phyloP scores from a whole-genome alignment of 2,113 vertebrate genomes.

The Hylia prasina region DNA sequence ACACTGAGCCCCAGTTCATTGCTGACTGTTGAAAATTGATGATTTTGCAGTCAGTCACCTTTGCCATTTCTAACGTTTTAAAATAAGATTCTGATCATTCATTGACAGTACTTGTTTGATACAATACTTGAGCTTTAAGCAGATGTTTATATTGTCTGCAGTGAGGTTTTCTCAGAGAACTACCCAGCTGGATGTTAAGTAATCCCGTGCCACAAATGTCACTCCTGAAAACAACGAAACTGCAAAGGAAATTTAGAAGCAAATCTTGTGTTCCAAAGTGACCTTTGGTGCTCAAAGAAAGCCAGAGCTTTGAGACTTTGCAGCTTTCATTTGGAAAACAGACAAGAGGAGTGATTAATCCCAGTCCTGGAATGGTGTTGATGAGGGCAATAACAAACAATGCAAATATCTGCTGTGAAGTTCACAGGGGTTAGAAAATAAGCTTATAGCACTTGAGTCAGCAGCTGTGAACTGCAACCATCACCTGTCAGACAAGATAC shows the following conservation, averaged over 20 bases:
- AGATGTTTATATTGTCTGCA: conserved; percentile 70
- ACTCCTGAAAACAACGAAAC: neutral
- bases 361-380: neutral
- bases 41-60: conserved; percentile 73
- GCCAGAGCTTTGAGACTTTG: conserved; percentile 13
- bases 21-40: neutral
- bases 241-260: neutral
- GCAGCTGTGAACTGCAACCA: neutral
- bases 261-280: neutral
- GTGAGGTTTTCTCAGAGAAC: conserved; percentile 4
- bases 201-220: neutral
- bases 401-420: conserved; percentile 74
- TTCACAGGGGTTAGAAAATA: conserved; percentile 68
- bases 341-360: conserved; percentile 5
- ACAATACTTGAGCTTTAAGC: conserved; percentile 63
- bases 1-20: neutral
- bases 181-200: neutral
- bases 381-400: conserved; percentile 43
- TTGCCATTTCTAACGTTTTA: conserved; percentile 65
- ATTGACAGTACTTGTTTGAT: conserved; percentile 69
- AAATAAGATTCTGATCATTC: conserved; percentile 69
- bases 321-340: conserved; percentile 37
- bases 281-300: neutral
- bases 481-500: neutral
- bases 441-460: conserved; percentile 63